Evolutionary conservation across 2,888 invertebrate species (phyloP).

Genomic region (Plemyria rubiginata): DNA sequence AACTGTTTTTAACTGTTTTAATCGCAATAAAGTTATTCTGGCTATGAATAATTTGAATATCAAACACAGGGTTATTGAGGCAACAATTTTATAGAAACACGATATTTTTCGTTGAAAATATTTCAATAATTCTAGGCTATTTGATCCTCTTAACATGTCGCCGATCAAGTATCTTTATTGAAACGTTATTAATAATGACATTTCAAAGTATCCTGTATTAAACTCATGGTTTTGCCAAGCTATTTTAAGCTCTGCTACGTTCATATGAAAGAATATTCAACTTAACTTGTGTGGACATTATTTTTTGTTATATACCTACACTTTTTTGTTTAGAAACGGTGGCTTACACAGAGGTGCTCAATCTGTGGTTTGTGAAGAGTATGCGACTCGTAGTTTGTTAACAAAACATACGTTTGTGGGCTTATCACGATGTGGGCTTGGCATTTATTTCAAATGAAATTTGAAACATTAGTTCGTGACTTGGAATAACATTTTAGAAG

Average conservation of each 20-base stretch:
- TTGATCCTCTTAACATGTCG: conserved; percentile 28
- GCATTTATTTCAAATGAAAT: too few species aligned
- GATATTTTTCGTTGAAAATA: conserved; percentile 9
- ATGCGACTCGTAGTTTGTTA: neutral
- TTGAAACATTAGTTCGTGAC: too few species aligned
- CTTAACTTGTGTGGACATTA: neutral
- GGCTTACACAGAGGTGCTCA: neutral
- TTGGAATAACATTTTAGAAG: too few species aligned
- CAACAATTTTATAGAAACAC: neutral
- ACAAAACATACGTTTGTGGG: too few species aligned
- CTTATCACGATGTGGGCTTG: too few species aligned
- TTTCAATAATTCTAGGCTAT: conserved; percentile 12
- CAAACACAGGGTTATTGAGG: too few species aligned
- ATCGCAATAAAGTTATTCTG: too few species aligned
- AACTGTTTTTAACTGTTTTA: too few species aligned
- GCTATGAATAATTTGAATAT: too few species aligned
- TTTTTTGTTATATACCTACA: conserved; percentile 4
- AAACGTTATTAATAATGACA: neutral
- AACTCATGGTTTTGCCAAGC: conserved; percentile 8
- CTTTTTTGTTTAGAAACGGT: conserved; percentile 1
- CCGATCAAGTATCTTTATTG: conserved; percentile 22
- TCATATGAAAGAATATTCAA: neutral
- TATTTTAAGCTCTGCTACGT: neutral
- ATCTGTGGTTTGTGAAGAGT: neutral
- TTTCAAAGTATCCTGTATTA: neutral